These are phyloP conservation scores for Pogonocherus hispidulus DNA, from an alignment of 2,888 invertebrate species.

Conservation along the genomic window DNA sequence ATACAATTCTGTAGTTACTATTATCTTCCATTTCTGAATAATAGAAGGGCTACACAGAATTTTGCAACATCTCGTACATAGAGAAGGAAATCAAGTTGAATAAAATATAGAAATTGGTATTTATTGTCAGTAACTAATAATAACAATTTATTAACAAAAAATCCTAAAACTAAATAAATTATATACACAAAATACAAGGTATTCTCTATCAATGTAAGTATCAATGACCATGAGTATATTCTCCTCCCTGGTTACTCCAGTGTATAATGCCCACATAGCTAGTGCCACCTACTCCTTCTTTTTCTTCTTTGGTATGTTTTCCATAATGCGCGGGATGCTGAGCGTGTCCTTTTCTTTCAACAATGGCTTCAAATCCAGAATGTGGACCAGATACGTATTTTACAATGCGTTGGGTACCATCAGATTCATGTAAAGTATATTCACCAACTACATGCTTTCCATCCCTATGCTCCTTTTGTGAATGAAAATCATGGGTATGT, in stretches of 20 bases:
- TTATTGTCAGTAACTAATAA: too few relatives aligned
- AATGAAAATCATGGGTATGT: conserved; percentile 62
- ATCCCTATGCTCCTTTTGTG: conserved; percentile 61
- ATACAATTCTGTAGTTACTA: too few relatives aligned
- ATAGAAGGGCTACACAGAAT: too few relatives aligned
- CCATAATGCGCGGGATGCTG: conserved; percentile 58
- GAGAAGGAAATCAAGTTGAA: too few relatives aligned
- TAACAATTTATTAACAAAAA: too few relatives aligned
- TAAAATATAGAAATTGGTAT: too few relatives aligned
- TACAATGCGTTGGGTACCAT: conserved; percentile 61
- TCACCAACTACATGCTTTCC: conserved; percentile 62
- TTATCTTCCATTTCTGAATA: too few relatives aligned
- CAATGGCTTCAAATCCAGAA: conserved; percentile 61
- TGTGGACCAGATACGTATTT: conserved; percentile 61
- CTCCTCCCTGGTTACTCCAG: conserved; percentile 39
- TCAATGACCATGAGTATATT: conserved; percentile 9
- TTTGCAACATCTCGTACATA: too few relatives aligned
- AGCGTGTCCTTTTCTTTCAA: conserved; percentile 60
- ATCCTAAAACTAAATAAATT: too few relatives aligned
- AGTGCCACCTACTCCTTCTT: conserved; percentile 43
- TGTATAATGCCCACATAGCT: conserved; percentile 51
- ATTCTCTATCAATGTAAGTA: too few relatives aligned
- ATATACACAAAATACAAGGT: too few relatives aligned
- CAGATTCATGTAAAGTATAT: conserved; percentile 61
- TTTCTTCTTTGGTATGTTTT: conserved; percentile 22